Evolutionary conservation across 2,113 vertebrate genomes (phyloP), one percentile per base, ranked within the genome.

Genomic region (Scolopax mira): DNA sequence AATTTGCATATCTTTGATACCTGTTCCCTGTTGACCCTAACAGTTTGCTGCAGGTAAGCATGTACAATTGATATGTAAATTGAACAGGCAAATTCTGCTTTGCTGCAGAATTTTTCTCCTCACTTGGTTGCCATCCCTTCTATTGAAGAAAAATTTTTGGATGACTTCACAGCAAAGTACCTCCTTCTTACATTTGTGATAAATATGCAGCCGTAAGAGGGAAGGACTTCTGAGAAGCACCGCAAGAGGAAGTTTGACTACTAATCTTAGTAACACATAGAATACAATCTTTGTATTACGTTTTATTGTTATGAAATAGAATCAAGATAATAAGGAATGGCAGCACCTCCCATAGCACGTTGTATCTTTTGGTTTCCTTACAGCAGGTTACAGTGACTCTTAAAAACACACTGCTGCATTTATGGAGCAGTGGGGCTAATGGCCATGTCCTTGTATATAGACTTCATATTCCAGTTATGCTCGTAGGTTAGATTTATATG

Each of bases 401-500:
- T 2, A 33, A 65, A 64, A 82, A 6, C 30, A 28, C 21, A 21
- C 1, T 5, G 69, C 33, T 71, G 48, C 25, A 4, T 24, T 72
- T 48, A 11, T 3, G 37, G 73, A 78, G 51, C 72, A 13, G 48
- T 9, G 27, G 10, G 19, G 15, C 3, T 54, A 28, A 17, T 4
- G 33, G 48, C 35, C 41, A 13, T 8, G 15, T 18, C 46, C 35
- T n/a, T 28, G 27, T 35, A 4, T 5, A 2, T 1, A 39, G 65
- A 18, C 1, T 58, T 27, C 46, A 44, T 30, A 31, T 51, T 41
- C 27, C 75, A n/a, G 18, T 19, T 79, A 52, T 4, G 12, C 16
- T 52, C 5, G 1, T 2, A 18, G 51, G 41, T 28, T 13, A 12
- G 9, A 57, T 17, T 85, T 13, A 8, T 0, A 3, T 39, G 44